Conservation (phyloP, 2,888 invertebrate species). For the Platyscelio sp. region DNA sequence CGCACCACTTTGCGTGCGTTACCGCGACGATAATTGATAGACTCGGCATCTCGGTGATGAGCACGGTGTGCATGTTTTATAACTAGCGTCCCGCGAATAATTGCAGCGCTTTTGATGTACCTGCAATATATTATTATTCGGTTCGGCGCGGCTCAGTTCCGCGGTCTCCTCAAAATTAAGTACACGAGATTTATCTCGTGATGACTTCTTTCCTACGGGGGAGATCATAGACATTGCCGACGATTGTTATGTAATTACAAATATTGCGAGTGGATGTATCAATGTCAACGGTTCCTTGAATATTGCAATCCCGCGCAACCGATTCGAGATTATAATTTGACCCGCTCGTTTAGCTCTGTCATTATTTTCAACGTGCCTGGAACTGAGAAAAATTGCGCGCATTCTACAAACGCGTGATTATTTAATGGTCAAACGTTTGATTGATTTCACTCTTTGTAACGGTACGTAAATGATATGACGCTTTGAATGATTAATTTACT, state of each 20-base stretch:
- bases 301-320: conserved; percentile 9
- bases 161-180: conserved; percentile 24
- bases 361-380: conserved; percentile 25
- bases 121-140: conserved; percentile 45
- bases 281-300: conserved; percentile 42
- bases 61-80: conserved; percentile 47
- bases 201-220: conserved; percentile 36
- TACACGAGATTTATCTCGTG: conserved; percentile 25
- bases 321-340: conserved; percentile 37
- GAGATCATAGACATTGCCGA: conserved; percentile 23
- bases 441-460: conserved; percentile 43
- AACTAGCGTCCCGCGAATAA: conserved; percentile 23
- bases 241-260: conserved; percentile 50
- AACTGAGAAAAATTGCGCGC: conserved; percentile 11
- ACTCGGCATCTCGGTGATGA: conserved; percentile 35
- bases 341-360: conserved; percentile 35
- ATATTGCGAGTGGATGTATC: conserved; percentile 33
- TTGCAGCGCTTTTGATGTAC: conserved; percentile 25
- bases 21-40: conserved; percentile 46
- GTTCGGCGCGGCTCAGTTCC: neutral
- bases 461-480: conserved; percentile 20
- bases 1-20: conserved; percentile 30
- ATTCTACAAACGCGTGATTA: conserved; percentile 21
- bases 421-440: conserved; percentile 21
- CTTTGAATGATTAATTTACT: no score